Base-by-base conservation (phyloP, 2,888 invertebrate species). In the Drosophila bunnanda region DNA sequence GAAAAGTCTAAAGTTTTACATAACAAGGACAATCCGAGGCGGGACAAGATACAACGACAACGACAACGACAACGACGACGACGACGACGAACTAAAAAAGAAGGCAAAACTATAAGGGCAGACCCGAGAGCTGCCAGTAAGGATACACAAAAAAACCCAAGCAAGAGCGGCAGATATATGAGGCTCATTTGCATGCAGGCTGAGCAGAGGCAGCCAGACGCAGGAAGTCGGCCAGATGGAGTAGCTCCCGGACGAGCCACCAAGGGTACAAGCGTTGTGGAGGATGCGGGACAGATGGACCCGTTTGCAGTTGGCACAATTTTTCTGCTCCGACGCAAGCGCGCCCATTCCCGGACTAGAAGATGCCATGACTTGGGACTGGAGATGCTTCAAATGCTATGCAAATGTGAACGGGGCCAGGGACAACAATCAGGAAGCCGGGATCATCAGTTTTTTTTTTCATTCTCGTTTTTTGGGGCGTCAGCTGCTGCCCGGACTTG, bases 181-280 rank as follows among this genome's bases (percentile, higher is more conserved):
- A 75, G 48, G 59, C 84, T 86, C 79, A 82, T 82, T 83, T 86
- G 54, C 84, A 82, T 86, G 78, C 79, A 70, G 66, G 43, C 56
- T 22, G 50, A 25, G 58, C 25, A 25, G n/a, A 53, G 22, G 54
- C 50, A 71, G 77, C 55, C 67, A 75, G 58, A 69, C 44, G 52
- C 56, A 50, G 59, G 57, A 72, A 73, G 69, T 46, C 8, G 36
- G 13, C 30, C 59, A 59, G 55, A 59, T 55, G 59, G 59, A 59
- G 34, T 50, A 15, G 50, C 32, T 30, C 4, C 30, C 30, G 15
- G 50, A 15, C 12, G 28, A 28, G 46, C 2, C n/a, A 38, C n/a
- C 7, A 25, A 25, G 7, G 15, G 36, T n/a, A n/a, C n/a, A n/a
- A n/a, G n/a, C n/a, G n/a, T n/a, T n/a, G n/a, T 22, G 22, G 44